phyloP scores from a whole-genome alignment of 37 sponge, comb jelly and placozoan species.

The Chondrosia reniformis region DNA sequence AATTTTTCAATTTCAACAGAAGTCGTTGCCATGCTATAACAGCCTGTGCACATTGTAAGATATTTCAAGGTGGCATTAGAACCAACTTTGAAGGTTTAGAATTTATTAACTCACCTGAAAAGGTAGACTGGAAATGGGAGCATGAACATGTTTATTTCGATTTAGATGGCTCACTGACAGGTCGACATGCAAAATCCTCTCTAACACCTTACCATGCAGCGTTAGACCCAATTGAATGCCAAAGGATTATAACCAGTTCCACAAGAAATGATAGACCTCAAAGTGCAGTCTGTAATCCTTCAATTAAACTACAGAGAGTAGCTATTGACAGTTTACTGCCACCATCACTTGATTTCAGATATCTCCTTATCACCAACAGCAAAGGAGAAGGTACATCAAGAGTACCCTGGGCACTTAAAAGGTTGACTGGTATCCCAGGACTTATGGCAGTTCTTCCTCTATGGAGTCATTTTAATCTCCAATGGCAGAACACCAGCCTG shows the following conservation, averaged over 20 bases:
- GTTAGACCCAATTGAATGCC: conserved; percentile 38
- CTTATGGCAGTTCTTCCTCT: conserved; percentile 75
- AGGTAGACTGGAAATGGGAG: conserved; percentile 70
- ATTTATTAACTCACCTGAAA: conserved; percentile 42
- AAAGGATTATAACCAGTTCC: neutral
- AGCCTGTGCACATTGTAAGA: conserved; percentile 75
- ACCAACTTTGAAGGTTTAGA: conserved; percentile 54
- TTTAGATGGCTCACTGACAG: conserved; percentile 84
- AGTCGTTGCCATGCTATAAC: conserved; percentile 41
- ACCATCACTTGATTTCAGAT: conserved; percentile 28
- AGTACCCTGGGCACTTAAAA: conserved; percentile 22
- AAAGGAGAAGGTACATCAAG: too few relatives aligned
- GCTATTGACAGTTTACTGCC: conserved; percentile 47
- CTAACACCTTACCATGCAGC: conserved; percentile 41
- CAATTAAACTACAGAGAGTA: conserved; percentile 38
- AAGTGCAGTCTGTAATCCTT: conserved; percentile 31
- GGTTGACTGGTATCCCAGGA: conserved; percentile 54
- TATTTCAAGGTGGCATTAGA: conserved; percentile 72
- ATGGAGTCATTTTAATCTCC: conserved; percentile 35
- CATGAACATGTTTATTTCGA: conserved; percentile 78
- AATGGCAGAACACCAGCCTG: conserved; percentile 44
- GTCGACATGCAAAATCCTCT: conserved; percentile 23
- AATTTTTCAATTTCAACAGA: conserved; percentile 74
- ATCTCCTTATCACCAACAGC: conserved; percentile 2
- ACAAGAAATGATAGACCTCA: neutral